These are phyloP conservation scores for Formica selysi DNA, from an alignment of 1,140 invertebrate species.

Conservation along the genomic window DNA sequence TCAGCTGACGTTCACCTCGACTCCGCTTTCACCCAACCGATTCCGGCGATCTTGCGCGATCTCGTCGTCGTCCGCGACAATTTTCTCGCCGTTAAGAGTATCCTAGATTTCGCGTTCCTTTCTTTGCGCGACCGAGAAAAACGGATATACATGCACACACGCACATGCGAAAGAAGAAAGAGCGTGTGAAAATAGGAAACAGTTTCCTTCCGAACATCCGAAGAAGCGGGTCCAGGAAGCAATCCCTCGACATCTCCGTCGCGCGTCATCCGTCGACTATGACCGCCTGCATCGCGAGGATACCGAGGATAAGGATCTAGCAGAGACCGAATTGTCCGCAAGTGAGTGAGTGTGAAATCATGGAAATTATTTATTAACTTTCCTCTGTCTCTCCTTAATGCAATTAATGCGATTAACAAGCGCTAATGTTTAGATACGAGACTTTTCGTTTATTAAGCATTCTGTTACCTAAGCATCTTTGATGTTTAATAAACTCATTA, in stretches of 20 bases:
- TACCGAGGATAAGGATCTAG: conserved; percentile 19
- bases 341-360: conserved; percentile 2
- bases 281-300: conserved; percentile 9
- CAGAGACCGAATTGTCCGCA: conserved; percentile 8
- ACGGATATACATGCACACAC: background rate
- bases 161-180: conserved; percentile 7
- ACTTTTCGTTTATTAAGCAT: conserved; percentile 3
- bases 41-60: conserved; percentile 63
- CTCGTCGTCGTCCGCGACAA: background rate
- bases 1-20: conserved; percentile 71
- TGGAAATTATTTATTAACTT: background rate
- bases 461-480: background rate
- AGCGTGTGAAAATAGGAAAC: background rate
- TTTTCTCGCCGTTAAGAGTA: background rate
- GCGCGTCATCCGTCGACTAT: conserved; percentile 34
- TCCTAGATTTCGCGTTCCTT: background rate
- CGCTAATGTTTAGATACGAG: background rate
- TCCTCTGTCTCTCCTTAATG: background rate
- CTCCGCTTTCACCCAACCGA: conserved; percentile 72
- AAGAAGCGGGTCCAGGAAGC: conserved; percentile 23
- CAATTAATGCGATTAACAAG: background rate
- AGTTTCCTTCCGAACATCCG: background rate
- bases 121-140: background rate
- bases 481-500: background rate
- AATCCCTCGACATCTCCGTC: conserved; percentile 25